These are phyloP conservation scores for Mustela nigripes DNA, from an alignment of 2,113 vertebrate species.

Conservation along the genomic window DNA sequence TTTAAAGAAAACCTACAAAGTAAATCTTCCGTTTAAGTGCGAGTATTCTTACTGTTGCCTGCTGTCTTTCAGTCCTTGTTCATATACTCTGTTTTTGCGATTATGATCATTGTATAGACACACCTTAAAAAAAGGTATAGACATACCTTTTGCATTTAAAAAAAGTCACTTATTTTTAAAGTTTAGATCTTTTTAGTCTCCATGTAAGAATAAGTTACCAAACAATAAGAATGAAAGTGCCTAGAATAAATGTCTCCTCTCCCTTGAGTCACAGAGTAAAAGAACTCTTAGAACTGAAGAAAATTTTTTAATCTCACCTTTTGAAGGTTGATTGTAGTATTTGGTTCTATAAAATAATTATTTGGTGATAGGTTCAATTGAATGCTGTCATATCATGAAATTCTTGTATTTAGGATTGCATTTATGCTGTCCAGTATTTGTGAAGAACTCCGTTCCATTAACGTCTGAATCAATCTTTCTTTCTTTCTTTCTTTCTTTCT, in stretches of 20 bases:
- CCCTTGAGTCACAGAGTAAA: not conserved
- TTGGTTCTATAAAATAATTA: not conserved
- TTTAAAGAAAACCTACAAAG: not conserved
- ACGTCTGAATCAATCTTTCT: not conserved
- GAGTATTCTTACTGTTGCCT: not conserved
- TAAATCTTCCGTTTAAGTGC: not conserved
- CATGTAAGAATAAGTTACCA: not conserved
- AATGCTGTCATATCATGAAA: not conserved
- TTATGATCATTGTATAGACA: not conserved
- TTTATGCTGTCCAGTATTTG: not conserved
- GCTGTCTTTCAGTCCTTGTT: not conserved
- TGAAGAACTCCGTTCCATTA: not conserved
- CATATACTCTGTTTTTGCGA: not conserved
- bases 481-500: too few species aligned
- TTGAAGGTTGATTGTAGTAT: not conserved
- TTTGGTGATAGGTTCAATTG: not conserved
- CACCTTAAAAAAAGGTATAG: not conserved
- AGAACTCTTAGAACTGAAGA: not conserved
- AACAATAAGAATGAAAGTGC: not conserved
- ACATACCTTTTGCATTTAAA: not conserved
- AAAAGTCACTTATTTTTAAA: not conserved
- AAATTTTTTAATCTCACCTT: not conserved
- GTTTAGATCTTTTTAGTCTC: not conserved
- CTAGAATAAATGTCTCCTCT: not conserved
- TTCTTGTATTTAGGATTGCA: slow-evolving; percentile 13